Percentiles rank a stretch among this genome's conserved stretches.
These are phyloP conservation scores for Hafferia zeledoni DNA, from an alignment of 2,797 vertebrate species.

Conservation along the genomic window DNA sequence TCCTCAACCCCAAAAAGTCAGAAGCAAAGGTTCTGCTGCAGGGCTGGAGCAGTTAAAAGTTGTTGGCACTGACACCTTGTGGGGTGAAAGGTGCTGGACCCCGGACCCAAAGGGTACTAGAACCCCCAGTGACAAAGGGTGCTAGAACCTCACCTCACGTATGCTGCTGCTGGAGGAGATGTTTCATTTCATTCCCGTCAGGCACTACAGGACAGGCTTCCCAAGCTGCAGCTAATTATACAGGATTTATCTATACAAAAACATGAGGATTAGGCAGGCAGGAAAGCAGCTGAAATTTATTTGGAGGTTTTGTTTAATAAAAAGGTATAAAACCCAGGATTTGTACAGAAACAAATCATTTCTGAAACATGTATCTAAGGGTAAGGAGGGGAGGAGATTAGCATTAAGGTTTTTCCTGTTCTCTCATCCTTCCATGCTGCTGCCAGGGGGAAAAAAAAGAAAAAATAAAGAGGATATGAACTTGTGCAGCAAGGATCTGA, in stretches of 20 bases:
- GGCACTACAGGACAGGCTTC: conserved; percentile 55
- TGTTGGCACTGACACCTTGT: not conserved
- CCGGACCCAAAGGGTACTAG: not conserved
- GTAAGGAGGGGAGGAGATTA: not conserved
- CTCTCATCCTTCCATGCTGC: conserved; percentile 6
- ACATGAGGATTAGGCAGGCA: conserved; percentile 73
- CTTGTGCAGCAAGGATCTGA: not conserved
- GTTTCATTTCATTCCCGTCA: conserved; percentile 46
- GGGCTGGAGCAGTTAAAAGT: rapidly evolving
- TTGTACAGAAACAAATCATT: conserved; percentile 59
- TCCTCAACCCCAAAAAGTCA: not conserved
- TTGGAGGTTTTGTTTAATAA: conserved; percentile 69
- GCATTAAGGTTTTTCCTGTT: not conserved
- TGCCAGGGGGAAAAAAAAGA: not conserved
- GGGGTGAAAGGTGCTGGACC: not conserved
- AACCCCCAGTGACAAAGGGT: not conserved
- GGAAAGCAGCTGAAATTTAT: conserved; percentile 66
- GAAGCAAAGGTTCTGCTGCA: not conserved
- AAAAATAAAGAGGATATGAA: not conserved
- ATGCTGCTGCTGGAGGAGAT: not conserved
- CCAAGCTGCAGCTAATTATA: conserved; percentile 73
- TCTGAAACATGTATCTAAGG: conserved; percentile 51
- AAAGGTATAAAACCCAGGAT: conserved; percentile 61
- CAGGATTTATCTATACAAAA: conserved; percentile 76
- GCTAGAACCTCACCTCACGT: not conserved